A percentile compares a stretch with the other conserved stretches of the same genome.
These are phyloP conservation scores for Macaria liturata DNA, from an alignment of 2,888 invertebrate species.

Conservation along the genomic window DNA sequence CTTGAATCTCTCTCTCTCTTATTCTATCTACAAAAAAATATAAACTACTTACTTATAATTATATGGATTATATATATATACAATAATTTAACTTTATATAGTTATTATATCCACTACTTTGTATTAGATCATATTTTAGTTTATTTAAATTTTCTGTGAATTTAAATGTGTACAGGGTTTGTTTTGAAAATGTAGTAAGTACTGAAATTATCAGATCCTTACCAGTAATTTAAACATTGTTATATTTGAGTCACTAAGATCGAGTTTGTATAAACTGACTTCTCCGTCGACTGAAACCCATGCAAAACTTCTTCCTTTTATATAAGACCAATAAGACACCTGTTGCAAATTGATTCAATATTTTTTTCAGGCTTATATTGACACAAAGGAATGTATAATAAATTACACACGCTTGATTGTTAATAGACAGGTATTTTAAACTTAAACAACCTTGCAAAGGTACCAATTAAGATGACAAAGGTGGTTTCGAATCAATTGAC, in stretches of 20 bases:
- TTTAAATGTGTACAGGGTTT: too few relatives aligned
- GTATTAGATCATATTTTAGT: too few relatives aligned
- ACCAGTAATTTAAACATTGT: conserved; percentile 54
- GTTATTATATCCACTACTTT: too few relatives aligned
- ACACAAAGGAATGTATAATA: conserved; percentile 77
- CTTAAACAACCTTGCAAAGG: conserved; percentile 20
- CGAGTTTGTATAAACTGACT: conserved; percentile 39
- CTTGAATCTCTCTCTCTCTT: too few relatives aligned
- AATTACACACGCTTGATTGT: too few relatives aligned
- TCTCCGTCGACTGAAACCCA: conserved; percentile 50
- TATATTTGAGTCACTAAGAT: conserved; percentile 33
- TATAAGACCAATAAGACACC: conserved; percentile 50
- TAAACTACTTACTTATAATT: too few relatives aligned
- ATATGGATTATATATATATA: too few relatives aligned
- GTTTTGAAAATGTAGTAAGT: too few relatives aligned
- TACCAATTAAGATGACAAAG: conserved; percentile 29
- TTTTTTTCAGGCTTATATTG: conserved; percentile 62
- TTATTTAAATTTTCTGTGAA: too few relatives aligned
- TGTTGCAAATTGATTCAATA: conserved; percentile 59
- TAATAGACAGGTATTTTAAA: too few relatives aligned
- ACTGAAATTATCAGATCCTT: conserved; percentile 31
- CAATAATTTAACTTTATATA: too few relatives aligned
- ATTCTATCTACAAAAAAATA: too few relatives aligned
- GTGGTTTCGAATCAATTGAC: conserved; percentile 32
- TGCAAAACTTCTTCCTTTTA: conserved; percentile 58